Evolutionary conservation across 2,797 vertebrate genomes (phyloP).

Genomic region (Lepilemur septentrionalis): DNA sequence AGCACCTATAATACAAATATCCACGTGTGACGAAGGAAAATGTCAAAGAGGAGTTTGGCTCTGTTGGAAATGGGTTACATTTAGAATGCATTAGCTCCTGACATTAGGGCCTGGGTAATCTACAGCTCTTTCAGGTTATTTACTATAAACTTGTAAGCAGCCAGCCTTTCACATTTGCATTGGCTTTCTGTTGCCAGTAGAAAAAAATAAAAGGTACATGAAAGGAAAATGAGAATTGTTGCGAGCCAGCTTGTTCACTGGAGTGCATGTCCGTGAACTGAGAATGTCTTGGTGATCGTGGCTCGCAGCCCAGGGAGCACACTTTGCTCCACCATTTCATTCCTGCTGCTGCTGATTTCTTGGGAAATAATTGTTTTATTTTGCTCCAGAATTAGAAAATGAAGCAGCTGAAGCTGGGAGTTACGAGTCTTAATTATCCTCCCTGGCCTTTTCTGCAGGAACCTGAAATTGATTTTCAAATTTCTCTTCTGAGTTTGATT

Average conservation of each 20-base stretch:
- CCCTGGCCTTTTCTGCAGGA: constrained; percentile 30
- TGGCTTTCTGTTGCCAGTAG: constrained; percentile 59
- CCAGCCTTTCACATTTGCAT: constrained; percentile 67
- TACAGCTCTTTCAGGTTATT: constrained; percentile 68
- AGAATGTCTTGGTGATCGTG: neutral
- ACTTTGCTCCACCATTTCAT: neutral
- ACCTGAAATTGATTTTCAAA: constrained; percentile 69
- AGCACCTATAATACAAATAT: constrained; percentile 58
- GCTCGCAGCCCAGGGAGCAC: neutral
- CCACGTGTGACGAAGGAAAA: constrained; percentile 36
- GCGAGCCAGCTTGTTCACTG: neutral
- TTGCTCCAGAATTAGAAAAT: constrained; percentile 51
- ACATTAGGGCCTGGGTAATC: constrained; percentile 53
- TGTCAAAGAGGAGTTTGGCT: constrained; percentile 50
- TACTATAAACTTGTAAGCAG: constrained; percentile 73
- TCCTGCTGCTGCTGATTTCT: constrained; percentile 17
- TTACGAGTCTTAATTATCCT: constrained; percentile 52
- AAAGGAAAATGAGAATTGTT: constrained; percentile 67
- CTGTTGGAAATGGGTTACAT: constrained; percentile 68
- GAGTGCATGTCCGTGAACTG: neutral
- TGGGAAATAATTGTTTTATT: constrained; percentile 65
- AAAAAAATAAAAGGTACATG: constrained; percentile 64
- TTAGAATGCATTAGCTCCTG: constrained; percentile 74
- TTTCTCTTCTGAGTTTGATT: constrained; percentile 62
- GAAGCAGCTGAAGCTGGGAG: constrained; percentile 39